Conservation (phyloP, 2,797 vertebrate genomes). For the Sphenodon punctatus region DNA sequence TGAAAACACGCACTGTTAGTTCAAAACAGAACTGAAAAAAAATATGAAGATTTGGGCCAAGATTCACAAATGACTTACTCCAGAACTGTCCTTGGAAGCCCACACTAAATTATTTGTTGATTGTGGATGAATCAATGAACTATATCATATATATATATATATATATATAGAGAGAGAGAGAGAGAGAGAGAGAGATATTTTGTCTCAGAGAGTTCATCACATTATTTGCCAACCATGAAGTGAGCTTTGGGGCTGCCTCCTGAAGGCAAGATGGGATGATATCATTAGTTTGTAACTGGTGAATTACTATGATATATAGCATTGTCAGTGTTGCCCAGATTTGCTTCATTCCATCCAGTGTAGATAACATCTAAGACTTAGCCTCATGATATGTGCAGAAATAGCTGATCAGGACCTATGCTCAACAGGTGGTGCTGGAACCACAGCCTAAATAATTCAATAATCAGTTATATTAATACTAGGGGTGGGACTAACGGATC, state of each 20-base stretch:
- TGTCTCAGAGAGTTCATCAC: slow-evolving; percentile 5
- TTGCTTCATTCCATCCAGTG: background rate
- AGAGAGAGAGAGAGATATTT: too few species aligned
- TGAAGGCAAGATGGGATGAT: background rate
- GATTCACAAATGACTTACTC: too few species aligned
- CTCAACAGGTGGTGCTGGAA: background rate
- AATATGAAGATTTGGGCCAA: too few species aligned
- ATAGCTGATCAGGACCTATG: background rate
- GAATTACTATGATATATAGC: too few species aligned
- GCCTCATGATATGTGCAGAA: background rate
- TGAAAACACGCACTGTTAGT: too few species aligned
- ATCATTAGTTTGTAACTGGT: background rate
- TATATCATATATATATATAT: too few species aligned
- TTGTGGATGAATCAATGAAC: too few species aligned
- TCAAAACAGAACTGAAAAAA: too few species aligned
- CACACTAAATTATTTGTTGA: too few species aligned
- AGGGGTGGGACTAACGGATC: too few species aligned
- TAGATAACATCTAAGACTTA: background rate
- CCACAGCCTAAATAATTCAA: background rate
- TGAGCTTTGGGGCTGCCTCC: background rate
- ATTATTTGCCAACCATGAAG: slow-evolving; percentile 27
- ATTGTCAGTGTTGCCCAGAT: background rate
- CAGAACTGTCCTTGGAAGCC: too few species aligned
- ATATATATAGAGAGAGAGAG: too few species aligned
- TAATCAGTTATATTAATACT: background rate